These are phyloP conservation scores for Dolichomitus sp. DNA, from an alignment of 2,888 invertebrate genomes.

Conservation along the genomic window DNA sequence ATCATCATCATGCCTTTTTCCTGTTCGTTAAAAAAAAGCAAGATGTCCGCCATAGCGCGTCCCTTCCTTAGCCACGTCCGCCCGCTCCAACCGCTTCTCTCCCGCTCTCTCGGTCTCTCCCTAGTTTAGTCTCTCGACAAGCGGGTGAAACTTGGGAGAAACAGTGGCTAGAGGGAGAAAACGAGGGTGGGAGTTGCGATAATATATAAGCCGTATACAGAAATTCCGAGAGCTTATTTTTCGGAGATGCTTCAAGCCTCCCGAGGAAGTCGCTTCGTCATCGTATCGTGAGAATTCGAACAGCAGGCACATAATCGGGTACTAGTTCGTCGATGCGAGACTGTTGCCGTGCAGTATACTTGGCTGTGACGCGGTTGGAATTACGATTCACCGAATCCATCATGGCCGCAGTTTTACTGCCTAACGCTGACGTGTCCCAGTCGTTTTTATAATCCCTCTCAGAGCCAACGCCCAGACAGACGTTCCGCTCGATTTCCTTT, in stretches of 20 bases:
- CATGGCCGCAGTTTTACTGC: slow-evolving; percentile 52
- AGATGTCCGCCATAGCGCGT: slow-evolving; percentile 60
- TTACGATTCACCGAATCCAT: slow-evolving; percentile 47
- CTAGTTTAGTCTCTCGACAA: slow-evolving; percentile 52
- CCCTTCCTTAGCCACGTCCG: slow-evolving; percentile 58
- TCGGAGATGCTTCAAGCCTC: slow-evolving; percentile 11
- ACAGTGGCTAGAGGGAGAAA: slow-evolving; percentile 55
- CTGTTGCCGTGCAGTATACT: slow-evolving; percentile 59
- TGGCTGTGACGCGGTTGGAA: slow-evolving; percentile 42
- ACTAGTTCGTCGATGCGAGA: slow-evolving; percentile 59
- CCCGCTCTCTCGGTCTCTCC: slow-evolving; percentile 59
- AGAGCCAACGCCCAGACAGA: slow-evolving; percentile 28
- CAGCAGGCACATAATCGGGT: slow-evolving; percentile 7
- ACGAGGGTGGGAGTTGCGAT: slow-evolving; percentile 65
- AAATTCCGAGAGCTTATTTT: slow-evolving; percentile 51
- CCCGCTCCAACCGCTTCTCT: slow-evolving; percentile 62
- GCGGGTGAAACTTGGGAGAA: slow-evolving; percentile 60
- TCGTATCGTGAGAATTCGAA: slow-evolving; percentile 6
- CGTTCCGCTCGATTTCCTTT: not conserved
- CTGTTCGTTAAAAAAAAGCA: not conserved
- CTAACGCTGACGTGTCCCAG: slow-evolving; percentile 21
- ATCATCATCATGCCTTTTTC: not conserved
- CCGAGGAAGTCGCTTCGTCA: not conserved
- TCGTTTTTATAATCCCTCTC: not conserved
- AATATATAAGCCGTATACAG: slow-evolving; percentile 41